Evolutionary conservation across 2,113 vertebrate genomes (phyloP).

Genomic region (Xyliphius kryptos): DNA sequence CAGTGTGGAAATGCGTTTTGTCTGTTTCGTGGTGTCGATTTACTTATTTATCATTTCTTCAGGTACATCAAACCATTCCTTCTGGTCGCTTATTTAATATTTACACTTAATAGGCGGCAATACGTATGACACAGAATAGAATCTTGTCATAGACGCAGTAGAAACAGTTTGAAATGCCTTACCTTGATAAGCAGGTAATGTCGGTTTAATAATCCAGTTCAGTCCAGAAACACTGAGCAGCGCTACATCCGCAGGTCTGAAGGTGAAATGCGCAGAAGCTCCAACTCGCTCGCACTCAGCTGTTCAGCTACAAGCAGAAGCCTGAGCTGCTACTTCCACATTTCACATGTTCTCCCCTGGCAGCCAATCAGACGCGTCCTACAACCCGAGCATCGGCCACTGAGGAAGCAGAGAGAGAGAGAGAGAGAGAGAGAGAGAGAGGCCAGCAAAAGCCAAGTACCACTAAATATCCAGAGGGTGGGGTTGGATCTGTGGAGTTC

Average conservation of each 20-base stretch:
- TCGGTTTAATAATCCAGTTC: not conserved
- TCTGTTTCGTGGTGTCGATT: no score
- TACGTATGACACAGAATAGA: no score
- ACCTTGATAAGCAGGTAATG: conserved; percentile 1
- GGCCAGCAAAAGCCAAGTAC: no score
- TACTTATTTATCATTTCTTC: no score
- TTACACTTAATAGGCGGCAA: no score
- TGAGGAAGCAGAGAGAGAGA: conserved; percentile 1
- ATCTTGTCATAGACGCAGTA: no score
- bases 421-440: not conserved
- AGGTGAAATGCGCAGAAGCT: not conserved
- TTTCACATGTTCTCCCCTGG: conserved; percentile 15
- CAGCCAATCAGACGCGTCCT: conserved; percentile 38
- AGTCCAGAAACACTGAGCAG: not conserved
- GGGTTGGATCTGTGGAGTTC: no score
- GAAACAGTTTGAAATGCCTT: not conserved
- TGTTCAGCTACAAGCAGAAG: conserved; percentile 22
- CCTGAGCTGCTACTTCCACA: conserved; percentile 9
- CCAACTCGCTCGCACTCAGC: conserved; percentile 35
- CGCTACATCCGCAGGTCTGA: not conserved
- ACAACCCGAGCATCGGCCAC: conserved; percentile 31
- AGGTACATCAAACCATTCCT: no score
- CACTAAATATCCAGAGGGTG: no score
- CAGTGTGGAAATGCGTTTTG: no score
- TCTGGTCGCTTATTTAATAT: no score